A percentile compares a stretch with the other conserved stretches of the same genome.
phyloP scores from a whole-genome alignment of 2,113 vertebrate genomes.

The Saccopteryx leptura region DNA sequence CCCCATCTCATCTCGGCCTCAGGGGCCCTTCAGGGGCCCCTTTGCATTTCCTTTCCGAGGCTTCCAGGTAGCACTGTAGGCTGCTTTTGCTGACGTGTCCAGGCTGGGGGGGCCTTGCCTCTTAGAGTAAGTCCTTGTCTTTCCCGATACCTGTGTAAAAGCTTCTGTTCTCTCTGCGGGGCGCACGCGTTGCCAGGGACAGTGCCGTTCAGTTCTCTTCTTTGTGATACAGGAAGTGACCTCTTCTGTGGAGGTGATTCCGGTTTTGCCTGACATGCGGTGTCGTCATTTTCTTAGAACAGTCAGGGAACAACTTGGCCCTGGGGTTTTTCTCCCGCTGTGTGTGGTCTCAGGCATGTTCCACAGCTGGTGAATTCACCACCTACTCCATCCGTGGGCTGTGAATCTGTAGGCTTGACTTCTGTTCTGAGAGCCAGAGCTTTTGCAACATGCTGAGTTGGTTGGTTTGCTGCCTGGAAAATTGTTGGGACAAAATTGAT shows the following conservation, averaged over 20 bases:
- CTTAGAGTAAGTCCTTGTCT: not conserved
- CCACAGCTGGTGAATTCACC: not conserved
- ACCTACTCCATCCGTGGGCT: conserved; percentile 8
- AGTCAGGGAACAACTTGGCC: not conserved
- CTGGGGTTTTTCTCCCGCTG: not conserved
- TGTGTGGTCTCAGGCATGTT: conserved; percentile 26
- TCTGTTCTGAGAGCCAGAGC: conserved; percentile 15
- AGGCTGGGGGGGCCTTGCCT: not conserved
- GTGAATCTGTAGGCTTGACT: conserved; percentile 32
- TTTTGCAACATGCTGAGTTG: not conserved
- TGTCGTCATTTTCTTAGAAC: not conserved
- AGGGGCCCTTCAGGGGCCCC: not conserved
- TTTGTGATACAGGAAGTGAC: not conserved
- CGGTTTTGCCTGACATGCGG: not conserved
- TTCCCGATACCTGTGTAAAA: not conserved
- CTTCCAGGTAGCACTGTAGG: not conserved
- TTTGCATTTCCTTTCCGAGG: not conserved
- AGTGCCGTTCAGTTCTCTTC: not conserved
- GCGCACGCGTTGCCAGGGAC: not conserved
- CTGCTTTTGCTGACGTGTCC: not conserved
- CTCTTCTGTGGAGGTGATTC: not conserved
- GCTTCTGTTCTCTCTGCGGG: not conserved
- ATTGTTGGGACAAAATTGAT: conserved; percentile 55
- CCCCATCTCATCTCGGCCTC: too few species aligned
- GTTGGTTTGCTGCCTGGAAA: conserved; percentile 68